Conservation (phyloP, 2,888 invertebrate genomes). For the Theristus sp. region DNA sequence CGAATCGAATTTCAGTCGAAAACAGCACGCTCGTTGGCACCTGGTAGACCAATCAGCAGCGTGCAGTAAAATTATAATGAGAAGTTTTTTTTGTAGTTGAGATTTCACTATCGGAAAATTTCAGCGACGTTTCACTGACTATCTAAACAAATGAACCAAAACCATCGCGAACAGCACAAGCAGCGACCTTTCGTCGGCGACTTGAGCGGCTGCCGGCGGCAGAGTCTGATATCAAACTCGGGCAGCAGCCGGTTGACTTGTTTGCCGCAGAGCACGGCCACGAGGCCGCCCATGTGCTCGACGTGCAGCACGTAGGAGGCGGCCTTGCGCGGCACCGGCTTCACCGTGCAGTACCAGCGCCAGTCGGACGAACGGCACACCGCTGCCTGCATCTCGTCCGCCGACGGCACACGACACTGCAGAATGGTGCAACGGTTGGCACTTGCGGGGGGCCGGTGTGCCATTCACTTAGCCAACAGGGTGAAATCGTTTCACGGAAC, state of each 20-base stretch:
- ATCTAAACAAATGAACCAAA: too few relatives aligned
- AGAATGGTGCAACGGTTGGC: too few relatives aligned
- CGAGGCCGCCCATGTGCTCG: slow-evolving; percentile 84
- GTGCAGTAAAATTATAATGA: too few relatives aligned
- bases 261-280: slow-evolving; percentile 83
- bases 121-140: too few relatives aligned
- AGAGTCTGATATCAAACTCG: slow-evolving; percentile 64
- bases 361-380: slow-evolving; percentile 75
- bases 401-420: slow-evolving; percentile 82
- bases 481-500: too few relatives aligned
- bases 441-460: too few relatives aligned
- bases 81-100: too few relatives aligned
- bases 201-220: slow-evolving; percentile 11
- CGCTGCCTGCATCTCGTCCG: slow-evolving; percentile 66
- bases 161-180: neutral
- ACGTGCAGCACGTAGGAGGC: slow-evolving; percentile 47
- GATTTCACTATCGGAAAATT: too few relatives aligned
- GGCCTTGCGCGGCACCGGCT: slow-evolving; percentile 16
- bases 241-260: slow-evolving; percentile 88
- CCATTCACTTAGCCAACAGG: too few relatives aligned
- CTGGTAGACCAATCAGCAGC: too few relatives aligned
- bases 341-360: slow-evolving; percentile 90
- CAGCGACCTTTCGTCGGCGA: neutral
- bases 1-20: too few relatives aligned
- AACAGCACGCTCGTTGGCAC: too few relatives aligned